Base-by-base conservation (phyloP, 37 sponge, comb jelly and placozoan genomes). In the Dysidea cf. avara region DNA sequence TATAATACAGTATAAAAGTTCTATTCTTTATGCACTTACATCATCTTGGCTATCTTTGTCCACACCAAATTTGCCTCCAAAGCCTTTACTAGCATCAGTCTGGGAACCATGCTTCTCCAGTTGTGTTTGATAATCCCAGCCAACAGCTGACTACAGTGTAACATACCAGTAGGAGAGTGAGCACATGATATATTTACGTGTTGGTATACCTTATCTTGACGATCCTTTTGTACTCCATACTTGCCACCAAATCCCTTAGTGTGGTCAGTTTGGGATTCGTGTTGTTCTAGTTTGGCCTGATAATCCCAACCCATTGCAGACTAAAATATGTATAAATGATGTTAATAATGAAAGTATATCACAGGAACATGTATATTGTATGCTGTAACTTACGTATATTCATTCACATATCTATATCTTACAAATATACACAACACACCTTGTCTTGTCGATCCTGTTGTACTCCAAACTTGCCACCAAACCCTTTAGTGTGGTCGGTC, bases 31-130 rank as follows among this genome's bases (percentile, higher is more conserved):
- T n/a, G 2, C 24, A 57, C 62, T 50, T 2, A 83, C 91, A 74
- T 88, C 74, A 52, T 96, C 96, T 64, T 81, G 68, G 20, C 96
- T 59, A 50, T 92, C 94, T 39, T 53, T 83, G 81, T 93, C 84
- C 26, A 96, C 93, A 2, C 97, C 97, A 81, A 65, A 96, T 34
- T 80, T 88, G 35, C 97, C 97, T 33, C 97, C 97, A 75, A 96
- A 96, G 1, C 97, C 97, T 56, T 96, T 88, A 37, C 84, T 72
- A 29, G 81, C 81, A 52, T 96, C 97, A 4, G 86, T 90, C 56
- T 92, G 94, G 14, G 94, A 93, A 53, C 51, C 78, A 33, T 96
- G 97, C 74, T 89, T 85, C 36, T 81, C 55, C 7, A 86, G 81
- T 50, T 85, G 68, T 6, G 75, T 78, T 24, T 87, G 92, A 56